Evolutionary conservation across 2,797 vertebrate genomes (phyloP).

Genomic region (Pantherophis alleghaniensis): DNA sequence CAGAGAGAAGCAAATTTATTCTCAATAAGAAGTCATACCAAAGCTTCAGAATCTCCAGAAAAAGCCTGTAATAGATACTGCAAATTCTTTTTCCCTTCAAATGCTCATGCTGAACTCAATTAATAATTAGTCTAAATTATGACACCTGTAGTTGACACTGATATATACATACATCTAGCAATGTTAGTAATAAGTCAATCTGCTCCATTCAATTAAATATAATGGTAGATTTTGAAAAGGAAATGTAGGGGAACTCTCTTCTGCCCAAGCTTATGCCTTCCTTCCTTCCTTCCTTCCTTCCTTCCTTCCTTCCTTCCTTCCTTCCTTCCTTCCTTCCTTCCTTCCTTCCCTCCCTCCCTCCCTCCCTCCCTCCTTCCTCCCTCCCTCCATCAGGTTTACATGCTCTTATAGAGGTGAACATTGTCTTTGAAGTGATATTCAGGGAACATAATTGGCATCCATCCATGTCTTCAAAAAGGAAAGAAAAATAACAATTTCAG

Average conservation of each 20-base stretch:
- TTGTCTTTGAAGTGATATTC: background rate
- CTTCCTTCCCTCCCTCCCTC: too few species aligned
- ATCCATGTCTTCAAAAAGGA: background rate
- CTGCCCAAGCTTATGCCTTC: background rate
- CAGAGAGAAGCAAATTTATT: background rate
- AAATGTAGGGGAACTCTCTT: background rate
- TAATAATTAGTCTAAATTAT: background rate
- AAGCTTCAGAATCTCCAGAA: background rate
- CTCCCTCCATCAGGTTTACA: background rate
- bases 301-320: background rate
- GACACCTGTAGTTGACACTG: background rate
- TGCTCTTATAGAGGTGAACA: background rate
- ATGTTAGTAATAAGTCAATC: background rate
- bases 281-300: background rate
- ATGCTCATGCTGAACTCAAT: background rate
- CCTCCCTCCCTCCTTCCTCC: background rate
- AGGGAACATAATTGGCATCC: background rate
- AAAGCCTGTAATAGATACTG: background rate
- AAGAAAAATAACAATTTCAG: background rate
- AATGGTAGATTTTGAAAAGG: background rate
- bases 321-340: background rate
- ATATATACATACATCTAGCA: background rate
- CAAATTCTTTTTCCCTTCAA: background rate
- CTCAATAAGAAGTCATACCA: background rate
- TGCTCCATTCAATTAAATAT: background rate